Conservation (phyloP, 2,888 invertebrate genomes). For the Halocaridina rubra region DNA sequence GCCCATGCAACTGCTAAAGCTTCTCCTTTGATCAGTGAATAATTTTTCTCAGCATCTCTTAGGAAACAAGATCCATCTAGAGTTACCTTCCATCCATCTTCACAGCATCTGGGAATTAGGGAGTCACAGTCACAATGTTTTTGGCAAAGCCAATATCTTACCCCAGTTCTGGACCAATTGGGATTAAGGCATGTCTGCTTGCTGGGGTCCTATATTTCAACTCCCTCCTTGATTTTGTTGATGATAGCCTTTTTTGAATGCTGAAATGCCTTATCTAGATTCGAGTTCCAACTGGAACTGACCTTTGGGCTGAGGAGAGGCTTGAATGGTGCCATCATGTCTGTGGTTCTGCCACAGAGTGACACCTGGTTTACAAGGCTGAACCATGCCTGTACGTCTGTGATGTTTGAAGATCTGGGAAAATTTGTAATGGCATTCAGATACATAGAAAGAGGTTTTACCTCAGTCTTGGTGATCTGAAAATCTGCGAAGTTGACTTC, state of each 20-base stretch:
- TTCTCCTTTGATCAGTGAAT: conserved; percentile 13
- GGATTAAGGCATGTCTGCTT: too few species aligned
- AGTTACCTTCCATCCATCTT: too few species aligned
- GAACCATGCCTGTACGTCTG: conserved; percentile 10
- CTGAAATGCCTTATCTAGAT: conserved; percentile 15
- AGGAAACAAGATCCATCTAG: conserved; percentile 25
- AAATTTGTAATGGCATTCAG: conserved; percentile 10
- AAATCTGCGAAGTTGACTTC: conserved; percentile 23
- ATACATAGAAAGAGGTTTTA: conserved; percentile 12
- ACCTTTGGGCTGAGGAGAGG: too few species aligned
- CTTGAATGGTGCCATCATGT: too few species aligned
- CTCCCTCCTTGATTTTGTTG: too few species aligned
- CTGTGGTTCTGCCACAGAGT: too few species aligned
- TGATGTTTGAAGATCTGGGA: not conserved
- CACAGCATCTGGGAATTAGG: too few species aligned
- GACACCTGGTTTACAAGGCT: too few species aligned
- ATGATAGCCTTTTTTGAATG: too few species aligned
- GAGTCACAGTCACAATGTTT: too few species aligned
- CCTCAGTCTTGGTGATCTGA: too few species aligned
- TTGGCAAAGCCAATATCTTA: not conserved
- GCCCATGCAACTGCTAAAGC: conserved; percentile 29
- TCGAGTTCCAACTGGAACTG: not conserved
- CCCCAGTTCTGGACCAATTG: not conserved
- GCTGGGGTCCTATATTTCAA: too few species aligned
- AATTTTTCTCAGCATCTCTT: not conserved